Percentiles rank a stretch among this genome's conserved stretches.
Conservation (phyloP, 1,140 invertebrate genomes). For the Neodiprion pinetum region DNA sequence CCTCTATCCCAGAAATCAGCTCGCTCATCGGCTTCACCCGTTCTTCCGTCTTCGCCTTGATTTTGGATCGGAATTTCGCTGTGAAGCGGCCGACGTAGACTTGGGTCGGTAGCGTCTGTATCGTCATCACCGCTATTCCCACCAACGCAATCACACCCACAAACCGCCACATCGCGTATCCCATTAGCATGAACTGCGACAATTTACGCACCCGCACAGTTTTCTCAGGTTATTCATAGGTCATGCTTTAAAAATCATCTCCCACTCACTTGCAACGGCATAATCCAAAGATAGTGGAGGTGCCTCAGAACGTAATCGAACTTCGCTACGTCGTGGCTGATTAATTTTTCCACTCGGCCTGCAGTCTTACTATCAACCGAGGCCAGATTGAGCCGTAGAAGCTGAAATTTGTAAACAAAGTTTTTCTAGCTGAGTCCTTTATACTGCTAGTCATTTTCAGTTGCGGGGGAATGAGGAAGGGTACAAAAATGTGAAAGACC, state of each 20-base stretch:
- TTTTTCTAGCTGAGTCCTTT: no score
- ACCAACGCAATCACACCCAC: constrained; percentile 74
- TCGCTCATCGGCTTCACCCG: constrained; percentile 82
- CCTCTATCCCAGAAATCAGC: constrained; percentile 74
- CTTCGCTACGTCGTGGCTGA: constrained; percentile 79
- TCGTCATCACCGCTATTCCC: constrained; percentile 69
- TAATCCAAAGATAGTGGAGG: constrained; percentile 61
- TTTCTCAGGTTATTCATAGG: neutral
- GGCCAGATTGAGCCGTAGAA: constrained; percentile 68
- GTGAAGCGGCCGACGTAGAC: constrained; percentile 65
- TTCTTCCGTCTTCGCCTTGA: constrained; percentile 72
- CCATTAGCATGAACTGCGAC: constrained; percentile 54
- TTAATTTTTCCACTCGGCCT: constrained; percentile 84
- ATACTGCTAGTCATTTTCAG: no score
- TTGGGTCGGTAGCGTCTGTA: constrained; percentile 73
- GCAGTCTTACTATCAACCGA: constrained; percentile 73
- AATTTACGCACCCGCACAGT: neutral
- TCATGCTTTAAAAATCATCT: neutral
- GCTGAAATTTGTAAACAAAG: constrained; percentile 54
- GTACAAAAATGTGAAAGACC: no score
- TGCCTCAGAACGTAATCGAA: constrained; percentile 65
- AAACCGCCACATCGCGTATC: constrained; percentile 72
- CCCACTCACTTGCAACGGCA: constrained; percentile 47
- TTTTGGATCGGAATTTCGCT: constrained; percentile 63
- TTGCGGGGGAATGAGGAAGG: no score